Percentiles rank a stretch among this genome's conserved stretches.
Conservation (phyloP, 2,888 invertebrate genomes). For the Zelleria hepariella region DNA sequence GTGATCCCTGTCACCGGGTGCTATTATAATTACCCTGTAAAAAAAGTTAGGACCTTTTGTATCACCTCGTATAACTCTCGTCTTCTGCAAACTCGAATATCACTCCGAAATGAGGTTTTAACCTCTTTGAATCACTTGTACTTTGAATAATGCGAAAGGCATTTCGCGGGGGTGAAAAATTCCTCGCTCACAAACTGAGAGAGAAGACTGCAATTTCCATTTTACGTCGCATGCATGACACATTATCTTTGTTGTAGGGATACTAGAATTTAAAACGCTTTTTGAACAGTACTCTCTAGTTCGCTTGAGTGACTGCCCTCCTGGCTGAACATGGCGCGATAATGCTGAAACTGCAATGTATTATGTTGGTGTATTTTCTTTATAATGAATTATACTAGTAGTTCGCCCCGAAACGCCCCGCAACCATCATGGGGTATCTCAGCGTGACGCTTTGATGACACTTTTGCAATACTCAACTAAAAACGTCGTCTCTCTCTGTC, state of each 20-base stretch:
- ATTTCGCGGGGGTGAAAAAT: background rate
- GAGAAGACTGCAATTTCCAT: background rate
- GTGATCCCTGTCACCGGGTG: too few relatives aligned
- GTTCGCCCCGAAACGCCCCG: too few relatives aligned
- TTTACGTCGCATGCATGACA: background rate
- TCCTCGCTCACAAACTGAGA: background rate
- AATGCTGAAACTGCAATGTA: too few relatives aligned
- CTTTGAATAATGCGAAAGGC: background rate
- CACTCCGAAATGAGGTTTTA: background rate
- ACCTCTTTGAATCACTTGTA: background rate
- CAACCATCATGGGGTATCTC: too few relatives aligned
- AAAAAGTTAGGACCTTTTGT: background rate
- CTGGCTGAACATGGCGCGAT: background rate
- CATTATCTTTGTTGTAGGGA: background rate
- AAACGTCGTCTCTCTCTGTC: too few relatives aligned
- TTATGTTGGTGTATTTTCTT: too few relatives aligned
- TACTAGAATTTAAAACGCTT: background rate
- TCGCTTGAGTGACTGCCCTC: background rate
- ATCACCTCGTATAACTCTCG: background rate
- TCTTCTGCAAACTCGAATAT: background rate
- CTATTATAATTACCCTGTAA: too few relatives aligned
- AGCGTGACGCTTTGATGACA: too few relatives aligned
- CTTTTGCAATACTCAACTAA: too few relatives aligned
- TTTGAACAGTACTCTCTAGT: background rate
- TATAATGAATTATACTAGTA: too few relatives aligned